These are phyloP conservation scores for Lycaon pictus DNA, from an alignment of 2,113 vertebrate species.

Conservation along the genomic window DNA sequence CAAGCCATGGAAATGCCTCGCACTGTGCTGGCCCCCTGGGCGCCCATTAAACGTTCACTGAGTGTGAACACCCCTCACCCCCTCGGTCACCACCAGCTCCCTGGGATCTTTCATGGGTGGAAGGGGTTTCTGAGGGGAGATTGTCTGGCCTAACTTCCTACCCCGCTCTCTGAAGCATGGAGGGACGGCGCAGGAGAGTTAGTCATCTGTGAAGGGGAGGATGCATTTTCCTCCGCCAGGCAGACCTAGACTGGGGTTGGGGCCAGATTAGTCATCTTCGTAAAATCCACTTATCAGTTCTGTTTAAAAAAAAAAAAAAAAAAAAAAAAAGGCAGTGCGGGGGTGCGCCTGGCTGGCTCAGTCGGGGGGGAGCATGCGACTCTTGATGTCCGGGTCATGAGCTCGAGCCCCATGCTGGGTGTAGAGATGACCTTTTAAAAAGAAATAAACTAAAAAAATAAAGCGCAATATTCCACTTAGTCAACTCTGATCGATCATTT, in stretches of 20 bases:
- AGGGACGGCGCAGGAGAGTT: not conserved
- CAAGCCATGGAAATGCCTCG: not conserved
- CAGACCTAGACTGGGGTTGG: too few species aligned
- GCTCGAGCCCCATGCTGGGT: not conserved
- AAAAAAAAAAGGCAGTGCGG: not conserved
- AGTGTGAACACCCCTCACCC: not conserved
- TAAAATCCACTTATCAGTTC: not conserved
- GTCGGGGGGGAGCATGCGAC: not conserved
- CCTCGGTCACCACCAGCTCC: not conserved
- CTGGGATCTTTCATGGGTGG: not conserved
- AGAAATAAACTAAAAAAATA: not conserved
- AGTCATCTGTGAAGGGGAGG: not conserved
- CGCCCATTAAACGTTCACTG: not conserved
- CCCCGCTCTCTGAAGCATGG: not conserved
- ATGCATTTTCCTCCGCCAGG: not conserved
- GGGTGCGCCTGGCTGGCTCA: not conserved
- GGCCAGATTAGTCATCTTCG: not conserved
- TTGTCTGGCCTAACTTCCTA: not conserved
- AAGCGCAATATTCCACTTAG: not conserved
- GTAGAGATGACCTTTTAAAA: not conserved
- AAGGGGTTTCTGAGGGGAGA: not conserved
- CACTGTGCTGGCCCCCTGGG: not conserved
- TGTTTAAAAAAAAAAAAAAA: not conserved
- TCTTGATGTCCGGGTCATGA: not conserved
- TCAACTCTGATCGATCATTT: not conserved